Conservation (phyloP, 2,797 vertebrate species). For the Botia kubotai region DNA sequence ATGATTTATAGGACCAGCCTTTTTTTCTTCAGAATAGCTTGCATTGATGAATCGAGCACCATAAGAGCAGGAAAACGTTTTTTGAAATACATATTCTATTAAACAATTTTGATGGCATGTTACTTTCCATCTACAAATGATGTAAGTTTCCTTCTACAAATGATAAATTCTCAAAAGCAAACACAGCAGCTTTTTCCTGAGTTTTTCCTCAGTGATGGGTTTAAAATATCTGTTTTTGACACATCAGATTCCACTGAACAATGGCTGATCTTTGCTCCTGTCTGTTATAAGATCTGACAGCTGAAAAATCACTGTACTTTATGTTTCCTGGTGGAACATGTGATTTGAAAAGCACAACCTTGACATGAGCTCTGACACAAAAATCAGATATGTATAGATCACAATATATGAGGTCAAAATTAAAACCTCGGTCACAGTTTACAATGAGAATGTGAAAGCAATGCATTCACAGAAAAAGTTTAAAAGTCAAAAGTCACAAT, state of each 20-base stretch:
- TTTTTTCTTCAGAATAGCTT: too few species aligned
- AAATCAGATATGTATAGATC: slow-evolving; percentile 8
- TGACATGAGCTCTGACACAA: slow-evolving; percentile 1
- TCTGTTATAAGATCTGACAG: slow-evolving; percentile 35
- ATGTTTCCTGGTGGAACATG: slow-evolving; percentile 8
- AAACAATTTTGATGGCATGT: background rate
- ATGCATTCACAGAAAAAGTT: background rate
- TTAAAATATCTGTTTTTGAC: slow-evolving; percentile 28
- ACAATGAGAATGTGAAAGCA: background rate
- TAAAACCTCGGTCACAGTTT: background rate
- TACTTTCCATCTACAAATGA: background rate
- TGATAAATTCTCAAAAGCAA: background rate
- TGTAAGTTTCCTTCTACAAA: background rate
- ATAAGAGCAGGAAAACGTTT: background rate
- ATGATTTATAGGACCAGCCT: too few species aligned
- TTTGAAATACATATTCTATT: background rate
- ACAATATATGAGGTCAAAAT: background rate
- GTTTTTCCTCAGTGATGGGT: background rate
- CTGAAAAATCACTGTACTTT: background rate
- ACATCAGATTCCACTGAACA: slow-evolving; percentile 16
- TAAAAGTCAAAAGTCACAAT: background rate
- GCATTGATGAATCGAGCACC: too few species aligned
- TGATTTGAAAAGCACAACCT: slow-evolving; percentile 39
- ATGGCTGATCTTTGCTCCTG: slow-evolving; percentile 22
- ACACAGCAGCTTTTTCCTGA: background rate